A percentile compares a stretch with the other conserved stretches of the same genome.
phyloP scores from a whole-genome alignment of 2,888 invertebrate species.

The Cyrtodaria siliqua region DNA sequence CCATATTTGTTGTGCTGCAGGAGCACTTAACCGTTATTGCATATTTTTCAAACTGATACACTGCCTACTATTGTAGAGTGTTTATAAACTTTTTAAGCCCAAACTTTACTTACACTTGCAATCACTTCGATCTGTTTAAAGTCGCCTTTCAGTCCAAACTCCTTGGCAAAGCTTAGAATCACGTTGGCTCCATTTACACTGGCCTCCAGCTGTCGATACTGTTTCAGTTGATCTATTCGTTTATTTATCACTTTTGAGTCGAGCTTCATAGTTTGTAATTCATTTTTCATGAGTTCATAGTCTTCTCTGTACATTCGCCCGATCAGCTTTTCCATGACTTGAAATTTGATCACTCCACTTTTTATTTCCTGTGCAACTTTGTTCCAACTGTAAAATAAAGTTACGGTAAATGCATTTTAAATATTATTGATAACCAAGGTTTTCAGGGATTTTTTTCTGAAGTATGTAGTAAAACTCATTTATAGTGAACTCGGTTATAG shows the following conservation, averaged over 20 bases:
- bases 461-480: no score
- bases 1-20: no score
- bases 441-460: no score
- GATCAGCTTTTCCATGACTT: constrained; percentile 16
- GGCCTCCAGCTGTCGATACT: no score
- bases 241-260: neutral
- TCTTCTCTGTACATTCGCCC: constrained; percentile 15
- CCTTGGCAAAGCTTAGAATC: constrained; percentile 48
- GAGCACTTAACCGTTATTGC: no score
- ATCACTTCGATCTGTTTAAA: constrained; percentile 45
- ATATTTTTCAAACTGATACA: no score
- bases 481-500: no score
- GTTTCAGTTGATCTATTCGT: constrained; percentile 57
- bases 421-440: no score
- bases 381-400: constrained; percentile 20
- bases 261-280: constrained; percentile 22
- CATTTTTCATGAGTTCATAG: constrained; percentile 12
- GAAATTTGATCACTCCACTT: constrained; percentile 22
- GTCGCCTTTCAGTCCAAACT: constrained; percentile 53
- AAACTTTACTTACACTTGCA: constrained; percentile 27
- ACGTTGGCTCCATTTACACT: constrained; percentile 59
- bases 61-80: no score
- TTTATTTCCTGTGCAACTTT: constrained; percentile 7
- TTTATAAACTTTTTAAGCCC: no score
- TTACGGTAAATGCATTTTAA: no score